Base-by-base conservation (phyloP, 2,888 invertebrate species). In the Malthinus seriepunctatus region DNA sequence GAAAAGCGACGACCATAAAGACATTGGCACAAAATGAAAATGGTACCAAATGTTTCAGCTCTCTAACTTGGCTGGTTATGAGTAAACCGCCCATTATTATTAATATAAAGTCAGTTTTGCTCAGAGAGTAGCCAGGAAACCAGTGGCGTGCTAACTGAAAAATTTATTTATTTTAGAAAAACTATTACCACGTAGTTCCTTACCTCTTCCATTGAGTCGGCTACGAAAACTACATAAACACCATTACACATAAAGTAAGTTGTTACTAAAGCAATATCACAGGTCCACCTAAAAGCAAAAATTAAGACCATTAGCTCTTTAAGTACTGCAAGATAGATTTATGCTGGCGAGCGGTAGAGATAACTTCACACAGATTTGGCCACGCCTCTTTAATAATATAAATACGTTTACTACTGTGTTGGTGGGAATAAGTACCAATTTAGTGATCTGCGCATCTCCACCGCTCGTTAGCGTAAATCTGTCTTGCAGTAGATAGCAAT, bases 1-100 rank as follows among this genome's bases (percentile, higher is more conserved):
- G 83, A 65, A 97, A 88, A 1, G 93, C 74, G 2, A 72, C 77
- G 1, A 91, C 82, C 71, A 95, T 88, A 58, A 91, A 86, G 0
- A 90, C 66, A 73, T 97, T 97, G 42, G 97, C 97, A 32, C 93
- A 78, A 52, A 90, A 85, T 0, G 97, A 96, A 76, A 96, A 92
- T 0, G 95, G 94, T 5, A 96, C 93, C 69, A 97, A 80, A 74
- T 87, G 88, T 72, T 89, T 91, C 1, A 97, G 81, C 71, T 91
- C 86, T 50, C 92, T 78, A 55, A 93, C 87, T 75, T 88, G 89
- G 52, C 88, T 87, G 60, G 91, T 84, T 0, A 91, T 74, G 0
- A 91, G 80, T 37, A 91, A 77, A 0, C 91, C 90, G 0, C 91
- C 78, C 7, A 90, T 76, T 0, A 90, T 81, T 4, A 89, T 73